Conservation (phyloP, 2,113 vertebrate species). For the Chloropsis hardwickii region DNA sequence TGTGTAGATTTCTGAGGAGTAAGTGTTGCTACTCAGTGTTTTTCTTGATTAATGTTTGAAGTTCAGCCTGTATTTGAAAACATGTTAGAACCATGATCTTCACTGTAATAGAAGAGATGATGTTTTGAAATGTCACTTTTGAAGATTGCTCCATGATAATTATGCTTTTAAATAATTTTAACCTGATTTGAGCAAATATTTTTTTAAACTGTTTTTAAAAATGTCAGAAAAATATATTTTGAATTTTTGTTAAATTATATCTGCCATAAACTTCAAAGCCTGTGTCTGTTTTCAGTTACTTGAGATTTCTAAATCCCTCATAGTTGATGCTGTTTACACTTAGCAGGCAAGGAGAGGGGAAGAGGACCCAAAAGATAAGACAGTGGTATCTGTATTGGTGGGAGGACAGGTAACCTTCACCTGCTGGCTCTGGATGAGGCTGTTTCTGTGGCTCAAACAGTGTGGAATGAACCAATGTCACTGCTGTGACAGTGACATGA, state of each 20-base stretch:
- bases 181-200: neutral
- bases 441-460: neutral
- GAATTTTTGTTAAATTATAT: neutral
- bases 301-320: neutral
- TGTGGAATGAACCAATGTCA: neutral
- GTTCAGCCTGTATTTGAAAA: neutral
- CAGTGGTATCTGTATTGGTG: neutral
- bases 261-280: neutral
- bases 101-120: neutral
- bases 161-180: neutral
- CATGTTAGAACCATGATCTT: neutral
- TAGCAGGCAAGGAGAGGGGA: neutral
- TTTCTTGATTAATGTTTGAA: neutral
- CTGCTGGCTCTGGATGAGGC: neutral
- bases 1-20: neutral
- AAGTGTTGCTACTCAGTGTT: neutral
- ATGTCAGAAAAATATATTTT: conserved; percentile 1
- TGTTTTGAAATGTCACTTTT: neutral
- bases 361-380: neutral
- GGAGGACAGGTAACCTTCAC: neutral
- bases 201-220: neutral
- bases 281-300: neutral
- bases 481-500: neutral
- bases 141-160: neutral
- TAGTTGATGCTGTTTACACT: neutral